Evolutionary conservation across 2,888 invertebrate genomes (phyloP), one percentile per base, ranked within the genome.

Genomic region (Orthonevra nobilis): DNA sequence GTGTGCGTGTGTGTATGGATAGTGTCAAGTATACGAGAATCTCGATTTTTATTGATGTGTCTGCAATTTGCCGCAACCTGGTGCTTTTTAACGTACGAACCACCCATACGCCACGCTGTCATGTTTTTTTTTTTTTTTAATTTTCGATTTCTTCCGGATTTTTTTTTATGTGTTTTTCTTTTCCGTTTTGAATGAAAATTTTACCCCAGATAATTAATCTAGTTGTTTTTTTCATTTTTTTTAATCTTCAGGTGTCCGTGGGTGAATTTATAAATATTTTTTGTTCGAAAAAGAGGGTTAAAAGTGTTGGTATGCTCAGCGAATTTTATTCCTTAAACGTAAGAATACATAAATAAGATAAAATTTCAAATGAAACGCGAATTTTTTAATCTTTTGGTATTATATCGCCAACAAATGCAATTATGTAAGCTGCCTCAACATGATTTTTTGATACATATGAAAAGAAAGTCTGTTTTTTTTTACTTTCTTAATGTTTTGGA

Each of bases 11-110:
- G 30, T 54, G 28, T 26, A 17, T 34, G 36, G 20, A 42, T 44
- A 44, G 58, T 63, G 15, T 72, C 52, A 52, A 52, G 14, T 20
- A 28, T 6, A 48, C 10, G 19, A 36, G 20, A 12, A 46, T 34
- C 7, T 42, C 7, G n/a, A 14, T 23, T 23, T 10, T 1, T 32
- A 32, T 50, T 10, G 15, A 26, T 14, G 30, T 34, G 50, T 66
- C 54, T 69, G 56, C 20, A 56, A 58, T 64, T 61, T 75, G 58
- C 75, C 75, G 63, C 63, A 63, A 75, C 63, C 56, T 63, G n/a
- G 36, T 63, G 63, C 28, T 61, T 56, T 50, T 44, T 19, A 30
- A 40, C 23, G 34, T 30, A 26, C 54, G 7, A 69, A 32, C 52
- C n/a, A 40, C 30, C 34, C 20, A 28, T 40, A 5, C 9, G 3